These are phyloP conservation scores for Myrmophylax atrothorax DNA, from an alignment of 2,113 vertebrate genomes.

Conservation along the genomic window DNA sequence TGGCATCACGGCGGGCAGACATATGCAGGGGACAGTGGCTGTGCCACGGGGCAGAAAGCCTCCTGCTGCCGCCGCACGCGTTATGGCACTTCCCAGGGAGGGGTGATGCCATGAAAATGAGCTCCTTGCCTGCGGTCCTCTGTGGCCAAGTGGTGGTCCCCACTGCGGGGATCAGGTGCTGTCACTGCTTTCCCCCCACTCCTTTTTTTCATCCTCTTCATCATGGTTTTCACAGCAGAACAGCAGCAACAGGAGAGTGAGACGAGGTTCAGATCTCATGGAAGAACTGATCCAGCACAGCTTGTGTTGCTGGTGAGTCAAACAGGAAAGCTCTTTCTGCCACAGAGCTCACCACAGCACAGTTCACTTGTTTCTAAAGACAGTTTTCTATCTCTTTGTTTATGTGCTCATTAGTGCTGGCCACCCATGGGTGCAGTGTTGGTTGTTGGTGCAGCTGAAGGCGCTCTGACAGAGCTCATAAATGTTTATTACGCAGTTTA, in stretches of 20 bases:
- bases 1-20: neutral
- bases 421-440: neutral
- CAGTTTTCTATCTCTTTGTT: neutral
- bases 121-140: neutral
- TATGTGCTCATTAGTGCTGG: neutral
- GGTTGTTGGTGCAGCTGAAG: slow-evolving; percentile 20
- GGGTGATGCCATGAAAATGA: neutral
- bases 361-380: neutral
- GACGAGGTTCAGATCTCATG: fast-evolving
- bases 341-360: neutral
- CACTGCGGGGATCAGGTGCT: neutral
- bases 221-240: neutral
- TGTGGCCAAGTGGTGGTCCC: fast-evolving
- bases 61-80: neutral
- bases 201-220: neutral
- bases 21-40: neutral
- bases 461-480: slow-evolving; percentile 1
- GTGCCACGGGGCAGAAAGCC: neutral
- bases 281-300: neutral
- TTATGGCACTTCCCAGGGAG: neutral
- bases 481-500: neutral
- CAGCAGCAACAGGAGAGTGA: neutral
- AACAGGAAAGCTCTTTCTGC: neutral
- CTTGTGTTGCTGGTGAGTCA: neutral
- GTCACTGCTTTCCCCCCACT: neutral